Base-by-base conservation (phyloP, 2,888 invertebrate genomes). In the Cataglyphis cursor region DNA sequence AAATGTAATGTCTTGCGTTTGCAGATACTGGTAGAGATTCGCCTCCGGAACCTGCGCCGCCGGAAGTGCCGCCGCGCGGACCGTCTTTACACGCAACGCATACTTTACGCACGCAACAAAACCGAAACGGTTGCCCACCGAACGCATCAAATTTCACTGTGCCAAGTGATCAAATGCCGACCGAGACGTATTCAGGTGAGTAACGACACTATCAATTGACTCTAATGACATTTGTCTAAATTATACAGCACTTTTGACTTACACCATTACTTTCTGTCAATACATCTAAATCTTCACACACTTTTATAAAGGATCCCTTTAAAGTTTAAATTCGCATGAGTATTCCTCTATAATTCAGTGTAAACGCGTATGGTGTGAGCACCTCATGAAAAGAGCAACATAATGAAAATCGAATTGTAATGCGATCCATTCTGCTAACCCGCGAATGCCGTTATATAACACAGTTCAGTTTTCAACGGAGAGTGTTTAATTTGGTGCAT, bases 11-110 rank as follows among this genome's bases (percentile, higher is more conserved):
- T 64, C 65, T n/a, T 31, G 41, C 31, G 1, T 81, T 90, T 88
- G 0, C 95, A 93, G 96, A 96, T 89, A 96, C 96, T 81, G 96
- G 96, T 61, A 96, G 96, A 89, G 97, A 97, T 86, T 97, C 97
- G 2, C 98, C 98, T 15, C 98, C 98, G 3, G 98, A 98, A 93
- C 98, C 98, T 1, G 98, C 98, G 72, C 98, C 98, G 8, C 98
- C 98, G 2, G 98, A 98, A 95, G 97, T 98, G 73, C 98, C 98
- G 51, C 98, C 98, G n/a, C 96, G 98, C 61, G 98, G 98, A 1
- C 98, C 97, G 21, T 98, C 98, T 70, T 95, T 98, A 84, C 97
- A 97, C 93, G 95, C 95, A 48, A 94, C 95, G 74, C 93, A 93
- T 64, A 95, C 95, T 10, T 92, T 96, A 81, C 96, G 97, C 87